phyloP scores from a whole-genome alignment of 2,888 invertebrate species.

The Pyralis farinalis region DNA sequence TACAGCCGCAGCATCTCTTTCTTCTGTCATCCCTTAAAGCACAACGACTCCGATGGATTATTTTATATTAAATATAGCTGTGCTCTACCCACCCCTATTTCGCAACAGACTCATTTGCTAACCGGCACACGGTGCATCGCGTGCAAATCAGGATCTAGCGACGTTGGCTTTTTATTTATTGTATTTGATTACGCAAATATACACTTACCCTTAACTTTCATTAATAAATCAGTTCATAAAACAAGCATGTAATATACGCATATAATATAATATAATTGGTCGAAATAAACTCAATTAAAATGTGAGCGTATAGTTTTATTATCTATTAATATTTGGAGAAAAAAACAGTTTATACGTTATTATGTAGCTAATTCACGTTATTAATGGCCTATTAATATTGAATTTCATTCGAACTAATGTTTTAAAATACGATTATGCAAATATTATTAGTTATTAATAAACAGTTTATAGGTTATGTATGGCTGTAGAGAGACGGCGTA shows the following conservation, averaged over 20 bases:
- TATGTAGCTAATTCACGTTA: constrained; percentile 67
- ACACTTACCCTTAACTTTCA: constrained; percentile 4
- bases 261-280: constrained; percentile 17
- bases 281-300: constrained; percentile 52
- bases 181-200: no score
- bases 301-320: constrained; percentile 51
- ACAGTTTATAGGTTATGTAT: constrained; percentile 57
- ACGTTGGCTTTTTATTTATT: no score
- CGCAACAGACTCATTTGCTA: no score
- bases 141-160: no score
- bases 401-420: constrained; percentile 66
- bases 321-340: constrained; percentile 22
- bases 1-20: no score
- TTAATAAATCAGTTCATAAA: constrained; percentile 38
- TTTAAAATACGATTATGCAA: constrained; percentile 74
- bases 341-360: constrained; percentile 49
- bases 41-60: no score
- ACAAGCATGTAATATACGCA: constrained; percentile 2
- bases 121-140: no score
- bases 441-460: constrained; percentile 77
- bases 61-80: no score
- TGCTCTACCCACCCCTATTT: no score
- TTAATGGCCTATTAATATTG: constrained; percentile 71
- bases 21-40: no score
- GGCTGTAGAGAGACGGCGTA: constrained; percentile 14